Conservation (phyloP, 2,888 invertebrate species). For the Aspidiotus rigidus region DNA sequence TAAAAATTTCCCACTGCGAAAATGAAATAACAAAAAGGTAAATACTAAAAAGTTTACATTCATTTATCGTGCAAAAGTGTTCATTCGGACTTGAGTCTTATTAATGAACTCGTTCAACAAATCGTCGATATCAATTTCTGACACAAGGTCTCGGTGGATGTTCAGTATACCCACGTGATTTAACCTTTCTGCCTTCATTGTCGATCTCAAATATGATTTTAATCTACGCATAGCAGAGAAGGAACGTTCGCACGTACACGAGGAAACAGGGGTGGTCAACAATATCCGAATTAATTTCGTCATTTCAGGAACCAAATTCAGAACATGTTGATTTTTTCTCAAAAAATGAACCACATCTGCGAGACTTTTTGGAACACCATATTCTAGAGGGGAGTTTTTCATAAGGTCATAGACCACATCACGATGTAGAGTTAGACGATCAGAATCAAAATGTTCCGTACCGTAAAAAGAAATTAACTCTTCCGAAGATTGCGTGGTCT, state of each 20-base stretch:
- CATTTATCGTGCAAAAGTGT: no score
- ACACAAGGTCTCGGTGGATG: not conserved
- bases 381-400: not conserved
- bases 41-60: no score
- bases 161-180: not conserved
- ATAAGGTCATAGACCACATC: not conserved
- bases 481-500: not conserved
- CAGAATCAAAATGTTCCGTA: not conserved
- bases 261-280: not conserved
- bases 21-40: no score
- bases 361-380: not conserved
- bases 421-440: not conserved
- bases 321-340: not conserved
- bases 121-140: no score
- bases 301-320: not conserved
- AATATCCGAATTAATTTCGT: not conserved
- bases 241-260: not conserved
- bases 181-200: not conserved
- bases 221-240: not conserved
- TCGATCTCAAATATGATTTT: not conserved
- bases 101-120: no score
- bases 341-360: not conserved
- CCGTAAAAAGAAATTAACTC: not conserved
- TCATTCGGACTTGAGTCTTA: no score
- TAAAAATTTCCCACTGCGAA: no score